A percentile compares a stretch with the other conserved stretches of the same genome.
phyloP scores from a whole-genome alignment of 2,888 invertebrate species.

The Ichneumoninae sp. region DNA sequence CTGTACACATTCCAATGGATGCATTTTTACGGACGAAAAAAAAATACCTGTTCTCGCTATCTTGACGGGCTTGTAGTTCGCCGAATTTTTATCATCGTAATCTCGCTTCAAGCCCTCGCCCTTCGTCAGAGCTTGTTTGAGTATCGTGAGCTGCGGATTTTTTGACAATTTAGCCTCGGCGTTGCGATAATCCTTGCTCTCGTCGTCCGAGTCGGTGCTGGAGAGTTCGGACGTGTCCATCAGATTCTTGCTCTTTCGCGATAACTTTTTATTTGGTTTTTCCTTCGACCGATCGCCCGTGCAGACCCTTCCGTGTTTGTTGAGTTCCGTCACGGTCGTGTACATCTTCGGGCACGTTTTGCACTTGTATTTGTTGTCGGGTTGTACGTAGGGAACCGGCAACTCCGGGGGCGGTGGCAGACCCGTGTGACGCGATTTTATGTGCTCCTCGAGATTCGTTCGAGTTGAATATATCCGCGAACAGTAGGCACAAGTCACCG shows the following conservation, averaged over 20 bases:
- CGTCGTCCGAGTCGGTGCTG: conserved; percentile 80
- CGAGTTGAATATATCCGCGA: conserved; percentile 84
- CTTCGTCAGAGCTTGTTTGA: conserved; percentile 82
- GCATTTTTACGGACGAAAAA: conserved; percentile 1
- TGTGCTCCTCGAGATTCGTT: conserved; percentile 84
- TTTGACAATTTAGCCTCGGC: conserved; percentile 85
- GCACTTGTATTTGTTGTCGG: conserved; percentile 78
- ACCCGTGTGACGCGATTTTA: conserved; percentile 83
- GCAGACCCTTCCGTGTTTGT: conserved; percentile 80
- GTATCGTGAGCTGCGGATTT: conserved; percentile 82
- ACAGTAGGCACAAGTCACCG: conserved; percentile 83
- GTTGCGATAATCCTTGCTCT: conserved; percentile 79
- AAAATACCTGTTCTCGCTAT: conserved; percentile 78
- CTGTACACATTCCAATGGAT: not conserved
- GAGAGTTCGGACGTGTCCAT: conserved; percentile 80
- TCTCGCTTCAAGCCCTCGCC: conserved; percentile 78
- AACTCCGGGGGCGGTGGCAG: conserved; percentile 77
- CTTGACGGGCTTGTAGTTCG: conserved; percentile 81
- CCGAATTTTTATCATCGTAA: conserved; percentile 77
- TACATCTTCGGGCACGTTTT: conserved; percentile 81
- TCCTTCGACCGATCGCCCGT: conserved; percentile 73
- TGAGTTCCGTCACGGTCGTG: conserved; percentile 79
- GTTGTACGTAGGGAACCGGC: conserved; percentile 68
- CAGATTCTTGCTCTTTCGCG: conserved; percentile 81
- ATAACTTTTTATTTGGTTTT: conserved; percentile 80